These are phyloP conservation scores for Falco punctatus DNA, from an alignment of 2,113 vertebrate species.

Conservation along the genomic window DNA sequence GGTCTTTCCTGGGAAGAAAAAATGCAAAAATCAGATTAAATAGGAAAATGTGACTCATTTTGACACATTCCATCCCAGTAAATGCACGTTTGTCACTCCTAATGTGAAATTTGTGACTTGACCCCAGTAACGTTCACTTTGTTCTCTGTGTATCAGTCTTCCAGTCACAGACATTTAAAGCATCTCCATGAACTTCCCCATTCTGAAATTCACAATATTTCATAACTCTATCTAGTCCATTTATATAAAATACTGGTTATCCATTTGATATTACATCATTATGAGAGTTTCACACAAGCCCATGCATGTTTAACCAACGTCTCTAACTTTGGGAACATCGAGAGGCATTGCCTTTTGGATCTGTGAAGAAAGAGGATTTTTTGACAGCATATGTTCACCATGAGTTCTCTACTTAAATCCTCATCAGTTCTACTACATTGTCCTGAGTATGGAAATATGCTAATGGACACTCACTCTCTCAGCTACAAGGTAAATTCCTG, in stretches of 20 bases:
- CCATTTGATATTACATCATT: background rate
- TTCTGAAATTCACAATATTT: background rate
- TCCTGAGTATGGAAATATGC: background rate
- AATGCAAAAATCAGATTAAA: background rate
- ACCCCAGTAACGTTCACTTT: background rate
- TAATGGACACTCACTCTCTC: background rate
- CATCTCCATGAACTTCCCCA: background rate
- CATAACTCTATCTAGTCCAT: fast-evolving
- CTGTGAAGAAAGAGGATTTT: background rate
- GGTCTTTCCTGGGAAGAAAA: background rate
- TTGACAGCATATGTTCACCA: fast-evolving
- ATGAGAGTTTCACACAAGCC: background rate
- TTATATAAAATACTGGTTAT: background rate
- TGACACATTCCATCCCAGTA: background rate
- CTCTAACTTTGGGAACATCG: background rate
- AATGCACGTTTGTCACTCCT: background rate
- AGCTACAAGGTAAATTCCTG: background rate
- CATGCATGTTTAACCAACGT: fast-evolving
- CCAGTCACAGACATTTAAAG: background rate
- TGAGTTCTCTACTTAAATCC: background rate
- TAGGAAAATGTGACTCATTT: background rate
- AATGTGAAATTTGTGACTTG: background rate
- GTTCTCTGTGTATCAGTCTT: background rate
- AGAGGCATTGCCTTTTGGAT: background rate
- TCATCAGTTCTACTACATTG: background rate